phyloP scores from a whole-genome alignment of 2,888 invertebrate species.

The Caenorhabditis imperialis region DNA sequence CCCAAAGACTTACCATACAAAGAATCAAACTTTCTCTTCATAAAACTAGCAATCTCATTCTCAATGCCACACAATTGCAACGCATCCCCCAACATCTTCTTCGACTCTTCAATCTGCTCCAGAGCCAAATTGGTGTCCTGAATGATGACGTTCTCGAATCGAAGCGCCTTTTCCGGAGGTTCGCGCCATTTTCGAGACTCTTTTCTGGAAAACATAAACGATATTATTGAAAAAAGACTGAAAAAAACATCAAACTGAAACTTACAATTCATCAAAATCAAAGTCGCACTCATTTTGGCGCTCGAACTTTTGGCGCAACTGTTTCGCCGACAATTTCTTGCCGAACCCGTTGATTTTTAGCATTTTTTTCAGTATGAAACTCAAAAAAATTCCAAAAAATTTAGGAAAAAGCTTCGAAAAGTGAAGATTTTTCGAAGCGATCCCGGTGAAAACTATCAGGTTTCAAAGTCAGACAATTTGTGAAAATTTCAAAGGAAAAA shows the following conservation, averaged over 20 bases:
- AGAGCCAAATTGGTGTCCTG: conserved; percentile 45
- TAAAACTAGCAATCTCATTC: conserved; percentile 63
- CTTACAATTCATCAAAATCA: conserved; percentile 48
- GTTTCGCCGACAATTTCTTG: conserved; percentile 39
- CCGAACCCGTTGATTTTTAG: conserved; percentile 34
- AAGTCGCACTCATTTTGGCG: conserved; percentile 35
- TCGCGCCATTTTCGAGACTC: conserved; percentile 63
- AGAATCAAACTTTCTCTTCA: conserved; percentile 59
- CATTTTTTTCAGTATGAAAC: conserved; percentile 3
- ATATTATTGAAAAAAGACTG: no score
- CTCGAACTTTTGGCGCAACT: conserved; percentile 42
- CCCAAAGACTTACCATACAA: conserved; percentile 52
- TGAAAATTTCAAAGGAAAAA: background rate
- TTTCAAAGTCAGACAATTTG: conserved; percentile 1
- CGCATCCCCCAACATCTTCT: conserved; percentile 54
- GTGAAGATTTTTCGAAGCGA: background rate
- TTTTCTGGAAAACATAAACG: conserved; percentile 55
- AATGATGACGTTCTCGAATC: conserved; percentile 53
- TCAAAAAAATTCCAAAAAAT: no score
- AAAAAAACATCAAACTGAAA: conserved; percentile 8
- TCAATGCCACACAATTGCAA: conserved; percentile 61
- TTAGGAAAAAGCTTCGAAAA: background rate
- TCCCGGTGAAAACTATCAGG: background rate
- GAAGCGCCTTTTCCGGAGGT: conserved; percentile 58
- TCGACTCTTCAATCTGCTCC: conserved; percentile 45